phyloP scores from a whole-genome alignment of 1,140 invertebrate genomes.

The Zeugodacus cucurbitae region DNA sequence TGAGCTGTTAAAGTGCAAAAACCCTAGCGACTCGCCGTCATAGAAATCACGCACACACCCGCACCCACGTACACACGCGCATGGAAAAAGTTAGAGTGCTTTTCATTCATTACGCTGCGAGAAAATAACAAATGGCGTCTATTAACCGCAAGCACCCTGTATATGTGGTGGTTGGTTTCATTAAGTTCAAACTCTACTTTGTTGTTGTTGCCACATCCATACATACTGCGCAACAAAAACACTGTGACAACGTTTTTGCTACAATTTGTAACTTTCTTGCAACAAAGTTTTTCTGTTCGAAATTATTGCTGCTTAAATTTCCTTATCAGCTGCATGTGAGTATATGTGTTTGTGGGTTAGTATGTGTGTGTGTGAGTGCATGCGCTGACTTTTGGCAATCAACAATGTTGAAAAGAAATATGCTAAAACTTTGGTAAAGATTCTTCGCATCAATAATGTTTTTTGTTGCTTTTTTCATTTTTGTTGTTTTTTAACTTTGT shows the following conservation, averaged over 20 bases:
- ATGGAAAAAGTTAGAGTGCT: neutral
- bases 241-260: neutral
- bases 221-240: neutral
- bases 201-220: neutral
- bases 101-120: neutral
- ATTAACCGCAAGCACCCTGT: conserved; percentile 16
- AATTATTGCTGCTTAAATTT: neutral
- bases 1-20: neutral
- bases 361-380: neutral
- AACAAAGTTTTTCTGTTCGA: neutral
- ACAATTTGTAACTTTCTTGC: neutral
- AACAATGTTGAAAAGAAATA: neutral
- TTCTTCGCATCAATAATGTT: neutral
- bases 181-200: neutral
- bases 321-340: neutral
- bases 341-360: neutral
- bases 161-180: neutral
- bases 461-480: neutral
- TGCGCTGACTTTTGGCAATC: neutral
- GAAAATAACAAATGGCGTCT: neutral
- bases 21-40: neutral
- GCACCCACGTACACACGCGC: neutral
- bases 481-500: neutral
- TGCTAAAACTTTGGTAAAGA: neutral
- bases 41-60: neutral